Percentiles rank a stretch among this genome's conserved stretches.
Evolutionary conservation across 2,888 invertebrate species (phyloP).

Genomic region (Hypomecis punctinalis): DNA sequence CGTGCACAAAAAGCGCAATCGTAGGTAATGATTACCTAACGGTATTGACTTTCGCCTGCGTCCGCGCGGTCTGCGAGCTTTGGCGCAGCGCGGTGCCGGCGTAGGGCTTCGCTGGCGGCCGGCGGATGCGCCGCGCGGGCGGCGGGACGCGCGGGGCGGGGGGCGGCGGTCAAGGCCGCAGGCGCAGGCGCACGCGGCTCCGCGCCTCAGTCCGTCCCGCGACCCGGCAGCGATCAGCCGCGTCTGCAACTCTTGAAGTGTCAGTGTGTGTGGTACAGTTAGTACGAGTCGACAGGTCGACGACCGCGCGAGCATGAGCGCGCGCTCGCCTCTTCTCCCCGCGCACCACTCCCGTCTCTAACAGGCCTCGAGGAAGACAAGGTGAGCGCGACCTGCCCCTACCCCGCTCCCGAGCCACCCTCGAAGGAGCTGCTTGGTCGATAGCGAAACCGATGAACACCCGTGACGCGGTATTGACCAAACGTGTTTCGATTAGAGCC

Average conservation of each 20-base stretch:
- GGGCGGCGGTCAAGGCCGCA: conserved; percentile 74
- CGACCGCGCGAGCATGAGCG: conserved; percentile 78
- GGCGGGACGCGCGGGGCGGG: conserved; percentile 34
- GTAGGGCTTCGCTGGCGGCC: conserved; percentile 21
- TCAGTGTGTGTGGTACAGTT: conserved; percentile 64
- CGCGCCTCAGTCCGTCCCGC: conserved; percentile 41
- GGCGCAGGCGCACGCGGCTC: conserved; percentile 61
- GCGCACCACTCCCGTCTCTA: conserved; percentile 54
- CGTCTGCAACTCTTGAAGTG: conserved; percentile 39
- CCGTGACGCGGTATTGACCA: conserved; percentile 16
- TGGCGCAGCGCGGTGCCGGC: conserved; percentile 9
- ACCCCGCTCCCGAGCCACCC: conserved; percentile 24
- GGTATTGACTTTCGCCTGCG: conserved; percentile 26
- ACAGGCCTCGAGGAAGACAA: conserved; percentile 47
- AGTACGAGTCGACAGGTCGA: conserved; percentile 62
- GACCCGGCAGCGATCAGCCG: conserved; percentile 41
- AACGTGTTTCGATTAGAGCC: conserved; percentile 23
- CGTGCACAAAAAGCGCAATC: conserved; percentile 25
- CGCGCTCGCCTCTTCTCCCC: conserved; percentile 60
- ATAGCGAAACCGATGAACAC: conserved; percentile 23
- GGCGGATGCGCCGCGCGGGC: conserved; percentile 11
- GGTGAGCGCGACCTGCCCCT: conserved; percentile 57
- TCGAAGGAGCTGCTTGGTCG: conserved; percentile 9
- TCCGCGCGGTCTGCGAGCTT: conserved; percentile 14
- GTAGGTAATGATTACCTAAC: conserved; percentile 31